These are phyloP conservation scores for Carettochelys insculpta DNA, from an alignment of 2,113 vertebrate species.

Conservation along the genomic window DNA sequence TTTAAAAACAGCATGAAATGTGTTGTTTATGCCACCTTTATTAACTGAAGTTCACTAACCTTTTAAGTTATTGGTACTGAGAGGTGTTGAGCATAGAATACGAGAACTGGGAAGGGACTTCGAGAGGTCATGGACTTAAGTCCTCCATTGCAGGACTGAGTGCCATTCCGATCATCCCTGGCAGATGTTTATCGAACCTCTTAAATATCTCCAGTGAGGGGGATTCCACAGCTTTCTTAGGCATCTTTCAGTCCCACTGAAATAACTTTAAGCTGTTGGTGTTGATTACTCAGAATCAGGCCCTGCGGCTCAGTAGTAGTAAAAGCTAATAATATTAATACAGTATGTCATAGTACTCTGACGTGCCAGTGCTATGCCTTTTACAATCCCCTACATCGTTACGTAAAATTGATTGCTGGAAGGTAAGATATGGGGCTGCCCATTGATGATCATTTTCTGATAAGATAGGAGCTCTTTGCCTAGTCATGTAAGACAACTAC, in stretches of 20 bases:
- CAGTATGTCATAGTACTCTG: not conserved
- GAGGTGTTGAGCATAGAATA: not conserved
- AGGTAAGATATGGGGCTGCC: not conserved
- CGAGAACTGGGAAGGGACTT: no score
- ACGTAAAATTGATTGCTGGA: not conserved
- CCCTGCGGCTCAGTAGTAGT: not conserved
- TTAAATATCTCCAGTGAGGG: no score
- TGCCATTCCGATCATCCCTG: no score
- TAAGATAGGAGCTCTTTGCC: not conserved
- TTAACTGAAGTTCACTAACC: not conserved
- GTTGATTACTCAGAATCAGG: not conserved
- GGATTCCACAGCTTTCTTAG: no score
- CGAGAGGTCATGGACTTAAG: no score
- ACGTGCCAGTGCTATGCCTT: not conserved
- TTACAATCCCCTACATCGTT: not conserved
- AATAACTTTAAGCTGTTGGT: rapidly evolving
- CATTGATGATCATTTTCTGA: no score
- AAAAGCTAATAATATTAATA: not conserved
- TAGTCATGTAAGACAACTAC: not conserved
- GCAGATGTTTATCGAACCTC: no score
- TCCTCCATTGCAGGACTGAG: no score
- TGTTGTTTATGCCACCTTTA: rapidly evolving
- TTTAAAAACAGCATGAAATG: not conserved
- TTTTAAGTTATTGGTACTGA: not conserved
- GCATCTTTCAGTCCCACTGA: not conserved